A percentile compares a stretch with the other conserved stretches of the same genome.
Conservation (phyloP, 2,888 invertebrate genomes). For the Sesia apiformis region DNA sequence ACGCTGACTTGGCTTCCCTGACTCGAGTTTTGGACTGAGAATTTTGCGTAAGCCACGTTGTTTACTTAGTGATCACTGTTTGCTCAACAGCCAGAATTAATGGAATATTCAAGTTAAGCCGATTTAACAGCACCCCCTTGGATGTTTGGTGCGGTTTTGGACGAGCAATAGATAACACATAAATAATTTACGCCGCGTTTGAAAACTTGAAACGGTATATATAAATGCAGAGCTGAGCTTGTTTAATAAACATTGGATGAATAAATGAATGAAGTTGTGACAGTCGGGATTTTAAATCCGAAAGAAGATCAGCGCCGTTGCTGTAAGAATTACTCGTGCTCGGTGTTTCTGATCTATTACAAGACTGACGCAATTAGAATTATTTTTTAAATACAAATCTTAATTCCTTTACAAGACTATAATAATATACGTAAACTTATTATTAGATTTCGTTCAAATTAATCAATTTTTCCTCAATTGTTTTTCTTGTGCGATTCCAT, state of each 20-base stretch:
- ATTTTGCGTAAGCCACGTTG: slow-evolving; percentile 15
- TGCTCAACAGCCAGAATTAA: slow-evolving; percentile 50
- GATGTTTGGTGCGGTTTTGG: slow-evolving; percentile 19
- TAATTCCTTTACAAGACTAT: too few species aligned
- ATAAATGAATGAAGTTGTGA: slow-evolving; percentile 36
- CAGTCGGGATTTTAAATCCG: not conserved
- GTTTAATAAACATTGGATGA: slow-evolving; percentile 48
- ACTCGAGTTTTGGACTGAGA: slow-evolving; percentile 7
- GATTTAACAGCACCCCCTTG: slow-evolving; percentile 28
- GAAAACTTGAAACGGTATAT: slow-evolving; percentile 20
- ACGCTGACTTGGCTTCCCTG: slow-evolving; percentile 13
- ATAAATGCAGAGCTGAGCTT: slow-evolving; percentile 14
- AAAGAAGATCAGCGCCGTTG: not conserved
- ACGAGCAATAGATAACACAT: slow-evolving; percentile 30
- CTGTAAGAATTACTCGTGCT: too few species aligned
- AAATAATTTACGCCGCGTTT: slow-evolving; percentile 31
- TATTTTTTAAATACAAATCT: too few species aligned
- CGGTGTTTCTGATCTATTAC: too few species aligned
- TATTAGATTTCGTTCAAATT: too few species aligned
- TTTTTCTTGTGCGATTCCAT: too few species aligned
- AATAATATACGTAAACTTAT: too few species aligned
- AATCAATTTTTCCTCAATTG: too few species aligned
- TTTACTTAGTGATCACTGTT: slow-evolving; percentile 54
- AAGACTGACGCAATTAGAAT: too few species aligned
- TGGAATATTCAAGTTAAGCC: slow-evolving; percentile 56